Base-by-base conservation (phyloP, 2,797 vertebrate species). In the Anableps anableps region DNA sequence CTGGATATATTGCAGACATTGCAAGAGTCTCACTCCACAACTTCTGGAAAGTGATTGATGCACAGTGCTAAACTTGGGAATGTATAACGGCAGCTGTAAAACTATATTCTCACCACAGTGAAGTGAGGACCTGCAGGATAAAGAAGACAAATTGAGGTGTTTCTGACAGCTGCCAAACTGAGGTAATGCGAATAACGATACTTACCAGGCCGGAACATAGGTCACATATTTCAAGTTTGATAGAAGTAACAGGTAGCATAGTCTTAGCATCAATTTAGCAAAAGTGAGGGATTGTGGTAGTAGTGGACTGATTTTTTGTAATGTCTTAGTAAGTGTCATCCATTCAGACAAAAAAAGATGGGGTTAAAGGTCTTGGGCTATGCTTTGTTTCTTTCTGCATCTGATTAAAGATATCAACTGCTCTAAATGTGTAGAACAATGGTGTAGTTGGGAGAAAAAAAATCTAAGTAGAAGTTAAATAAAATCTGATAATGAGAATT, bases 141-240 rank as follows among this genome's bases (percentile, higher is more conserved):
- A 93, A 82, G 81, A 83, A 89, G 86, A 91, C 83, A 90, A 91
- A 88, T 83, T 84, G 85, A 91, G 62, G 86, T 70, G 77, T 87
- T 86, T 86, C 51, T 79, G 91, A 88, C 83, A 79, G 62, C 89
- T 86, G 89, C 79, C 87, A 83, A 80, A 80, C 72, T 82, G 80
- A 88, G 80, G 72, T 82, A 77, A 85, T 83, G 78, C 58, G 83
- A 81, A 81, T 76, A 70, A 43, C 75, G 84, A 90, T 81, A 83
- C 83, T 80, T 71, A 75, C 64, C 23, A 0, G 71, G 80, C 64
- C 43, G 82, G 88, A 45, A 89, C 83, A 88, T 86, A 84, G 88
- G 79, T 90, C 89, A 86, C 91, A 88, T 88, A 92, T 88, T 89
- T 91, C 84, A 85, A 89, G 78, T 89, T 83, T 89, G 85, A 88